Evolutionary conservation across 1,140 invertebrate genomes (phyloP), one percentile per base, ranked within the genome.

Genomic region (Eumaeus atala): DNA sequence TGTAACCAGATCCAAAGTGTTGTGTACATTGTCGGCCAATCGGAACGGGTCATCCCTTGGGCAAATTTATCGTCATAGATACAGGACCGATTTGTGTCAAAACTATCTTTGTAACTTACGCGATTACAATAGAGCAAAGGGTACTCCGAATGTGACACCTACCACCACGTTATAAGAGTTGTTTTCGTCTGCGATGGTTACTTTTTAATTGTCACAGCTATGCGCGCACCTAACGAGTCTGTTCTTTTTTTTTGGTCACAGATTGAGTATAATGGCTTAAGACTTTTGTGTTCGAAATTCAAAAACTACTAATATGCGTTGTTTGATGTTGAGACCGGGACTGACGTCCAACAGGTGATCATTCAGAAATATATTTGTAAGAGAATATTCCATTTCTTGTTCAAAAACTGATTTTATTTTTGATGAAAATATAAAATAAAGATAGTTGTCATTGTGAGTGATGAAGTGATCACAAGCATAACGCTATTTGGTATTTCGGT

Each of bases 1-100:
- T 44, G 21, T 28, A 28, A 44, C 14, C 1, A 7, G 40, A 44
- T 16, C 40, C 40, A 44, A 44, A 44, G 9, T 44, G 16, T 44
- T 44, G 40, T 44, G 40, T 44, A 44, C 54, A 56, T 56, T 56
- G 36, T 21, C 33, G 42, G 51, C 40, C 48, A 51, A 59, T 59
- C 58, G 48, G 48, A 59, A 54, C 40, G 49, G 53, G 58, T 55
- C 49, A 51, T 55, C 58, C 58, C 54, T 56, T 48, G 49, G 54
- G 53, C 53, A 56, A 60, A 60, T 60, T 60, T 60, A 60, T 60
- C 54, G 58, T 48, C 48, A 56, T 48, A 51, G 58, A 56, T 54
- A 59, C 57, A 18, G 35, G 35, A 35, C 58, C 54, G 54, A 60
- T 55, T 55, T 44, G 49, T 60, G 54, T 60, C 58, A 52, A 55